These are phyloP conservation scores for Drosophila neutralis DNA, from an alignment of 2,888 invertebrate species.

Conservation along the genomic window DNA sequence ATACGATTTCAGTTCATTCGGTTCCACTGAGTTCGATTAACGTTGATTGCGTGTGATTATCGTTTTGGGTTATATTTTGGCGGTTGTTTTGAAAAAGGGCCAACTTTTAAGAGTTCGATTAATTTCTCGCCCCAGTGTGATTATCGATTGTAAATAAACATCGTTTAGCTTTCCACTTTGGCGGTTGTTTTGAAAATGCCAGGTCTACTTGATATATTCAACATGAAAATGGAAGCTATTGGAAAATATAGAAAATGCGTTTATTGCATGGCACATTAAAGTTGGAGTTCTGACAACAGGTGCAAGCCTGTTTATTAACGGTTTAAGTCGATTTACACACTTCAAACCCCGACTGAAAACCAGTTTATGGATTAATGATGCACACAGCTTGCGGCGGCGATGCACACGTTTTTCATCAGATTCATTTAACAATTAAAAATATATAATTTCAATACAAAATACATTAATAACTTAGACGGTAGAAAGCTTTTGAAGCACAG, in stretches of 20 bases:
- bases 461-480: constrained; percentile 76
- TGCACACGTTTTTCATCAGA: constrained; percentile 1
- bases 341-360: neutral
- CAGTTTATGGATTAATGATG: constrained; percentile 1
- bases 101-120: neutral
- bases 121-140: neutral
- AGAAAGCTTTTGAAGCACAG: constrained; percentile 78
- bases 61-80: neutral
- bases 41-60: neutral
- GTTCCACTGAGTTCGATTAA: neutral
- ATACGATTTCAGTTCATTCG: neutral
- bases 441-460: constrained; percentile 80
- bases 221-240: neutral
- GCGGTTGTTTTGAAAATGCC: neutral
- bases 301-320: neutral
- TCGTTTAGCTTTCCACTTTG: neutral
- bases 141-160: neutral
- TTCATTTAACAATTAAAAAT: constrained; percentile 73
- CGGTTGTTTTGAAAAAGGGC: neutral
- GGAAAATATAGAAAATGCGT: neutral
- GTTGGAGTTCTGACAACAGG: neutral
- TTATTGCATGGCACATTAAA: neutral
- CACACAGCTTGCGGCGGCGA: neutral
- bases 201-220: neutral
- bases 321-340: neutral